Evolutionary conservation across 1,140 invertebrate species (phyloP), one percentile per base, ranked within the genome.

Genomic region (Aphaenogaster ashmeadi): DNA sequence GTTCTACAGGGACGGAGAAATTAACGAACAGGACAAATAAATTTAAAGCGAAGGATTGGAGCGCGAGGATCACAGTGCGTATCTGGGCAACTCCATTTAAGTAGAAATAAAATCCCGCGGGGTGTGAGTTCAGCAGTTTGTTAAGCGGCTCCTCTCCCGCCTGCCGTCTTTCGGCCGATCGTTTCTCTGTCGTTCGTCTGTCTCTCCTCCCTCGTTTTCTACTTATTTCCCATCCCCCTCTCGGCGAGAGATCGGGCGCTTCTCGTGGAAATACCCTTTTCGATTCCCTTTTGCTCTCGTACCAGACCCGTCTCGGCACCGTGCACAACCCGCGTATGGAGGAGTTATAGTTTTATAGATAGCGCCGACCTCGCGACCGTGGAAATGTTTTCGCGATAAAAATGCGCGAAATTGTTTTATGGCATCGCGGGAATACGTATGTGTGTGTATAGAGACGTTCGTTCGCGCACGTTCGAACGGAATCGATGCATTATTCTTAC

Each of bases 111-210:
- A 94, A 94, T 94, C 94, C 92, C 93, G 84, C 78, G 91, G 92
- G 93, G 91, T 93, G 93, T 94, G 94, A 93, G 93, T 95, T 94
- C 94, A 95, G 94, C 94, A 95, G 92, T 94, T 95, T 94, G 93
- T 95, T 94, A 94, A 94, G 91, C 91, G 89, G 89, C 90, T 89
- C 89, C 87, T 91, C 91, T 87, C 75, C 69, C 86, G 13, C 15
- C 36, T n/a, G n/a, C 18, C 36, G 78, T 54, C 78, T 81, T 81
- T 36, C 64, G 66, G 64, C 64, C 47, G 36, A 71, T 81, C 47
- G 87, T 85, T 88, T 86, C 69, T 54, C 84, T 79, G 64, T 89
- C 81, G 77, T 72, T 78, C 36, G 85, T 89, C 85, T 87, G n/a
- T 87, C 72, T 69, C 66, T 9, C 36, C 52, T 41, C 64, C 58